These are phyloP conservation scores for Eristalinus aeneus DNA, from an alignment of 2,888 invertebrate species.

Conservation along the genomic window DNA sequence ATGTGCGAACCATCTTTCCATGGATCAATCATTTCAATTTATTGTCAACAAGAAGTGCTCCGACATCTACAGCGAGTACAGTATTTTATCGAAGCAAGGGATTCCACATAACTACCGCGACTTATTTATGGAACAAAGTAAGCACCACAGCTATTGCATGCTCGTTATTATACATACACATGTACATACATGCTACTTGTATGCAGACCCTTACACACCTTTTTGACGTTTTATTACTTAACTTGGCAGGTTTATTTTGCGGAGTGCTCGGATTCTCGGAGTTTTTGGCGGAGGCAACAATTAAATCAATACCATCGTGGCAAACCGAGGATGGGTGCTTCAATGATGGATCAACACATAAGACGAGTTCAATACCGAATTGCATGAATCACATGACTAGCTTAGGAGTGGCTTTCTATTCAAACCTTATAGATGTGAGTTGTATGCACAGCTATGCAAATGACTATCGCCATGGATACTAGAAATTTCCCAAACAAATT, in stretches of 20 bases:
- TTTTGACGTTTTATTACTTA: not conserved
- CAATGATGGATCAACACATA: not conserved
- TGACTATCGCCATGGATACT: not conserved
- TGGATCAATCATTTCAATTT: constrained; percentile 48
- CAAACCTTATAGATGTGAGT: constrained; percentile 27
- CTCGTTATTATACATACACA: not conserved
- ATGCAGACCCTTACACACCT: too few relatives aligned
- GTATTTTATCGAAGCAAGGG: constrained; percentile 57
- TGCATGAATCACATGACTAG: constrained; percentile 52
- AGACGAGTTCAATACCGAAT: not conserved
- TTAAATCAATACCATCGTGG: constrained; percentile 41
- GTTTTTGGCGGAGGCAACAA: constrained; percentile 11
- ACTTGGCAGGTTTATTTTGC: constrained; percentile 42
- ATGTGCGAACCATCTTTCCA: constrained; percentile 36
- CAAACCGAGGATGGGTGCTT: constrained; percentile 38
- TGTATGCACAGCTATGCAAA: not conserved
- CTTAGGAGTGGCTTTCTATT: constrained; percentile 45
- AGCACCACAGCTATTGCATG: constrained; percentile 45
- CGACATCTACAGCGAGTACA: constrained; percentile 42
- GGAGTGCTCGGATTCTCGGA: constrained; percentile 53
- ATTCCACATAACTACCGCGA: constrained; percentile 76
- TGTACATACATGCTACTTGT: not conserved
- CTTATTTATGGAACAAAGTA: constrained; percentile 78
- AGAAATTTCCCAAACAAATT: not conserved
- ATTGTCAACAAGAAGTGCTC: constrained; percentile 42